Percentiles rank a stretch among this genome's conserved stretches.
These are phyloP conservation scores for Anseranas semipalmata DNA, from an alignment of 2,113 vertebrate species.

Conservation along the genomic window DNA sequence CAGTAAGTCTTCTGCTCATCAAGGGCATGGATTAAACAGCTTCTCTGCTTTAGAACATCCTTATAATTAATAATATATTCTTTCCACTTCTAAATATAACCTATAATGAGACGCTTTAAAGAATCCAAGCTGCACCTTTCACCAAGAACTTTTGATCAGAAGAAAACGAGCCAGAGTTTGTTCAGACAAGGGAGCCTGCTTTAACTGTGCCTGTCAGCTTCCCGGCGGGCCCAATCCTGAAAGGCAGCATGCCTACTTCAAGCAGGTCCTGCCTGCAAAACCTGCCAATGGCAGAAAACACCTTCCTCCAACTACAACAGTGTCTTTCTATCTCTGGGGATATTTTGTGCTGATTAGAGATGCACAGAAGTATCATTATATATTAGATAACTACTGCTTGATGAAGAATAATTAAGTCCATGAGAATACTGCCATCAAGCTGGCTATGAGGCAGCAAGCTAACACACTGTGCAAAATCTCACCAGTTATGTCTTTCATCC, in stretches of 20 bases:
- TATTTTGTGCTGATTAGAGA: neutral
- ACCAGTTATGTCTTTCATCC: neutral
- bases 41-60: slow-evolving; percentile 70
- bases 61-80: slow-evolving; percentile 82
- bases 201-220: neutral
- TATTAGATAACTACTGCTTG: neutral
- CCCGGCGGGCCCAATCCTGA: neutral
- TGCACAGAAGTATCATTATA: neutral
- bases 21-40: slow-evolving; percentile 78
- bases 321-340: neutral
- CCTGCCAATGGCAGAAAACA: neutral
- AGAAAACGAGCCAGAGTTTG: neutral
- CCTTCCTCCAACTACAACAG: neutral
- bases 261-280: neutral
- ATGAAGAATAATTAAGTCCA: neutral
- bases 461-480: neutral
- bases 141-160: slow-evolving; percentile 59
- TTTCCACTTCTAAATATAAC: slow-evolving; percentile 78
- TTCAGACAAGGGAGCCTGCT: slow-evolving; percentile 4
- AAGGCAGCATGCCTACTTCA: neutral
- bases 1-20: slow-evolving; percentile 59
- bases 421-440: neutral
- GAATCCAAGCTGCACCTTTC: slow-evolving; percentile 60
- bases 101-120: slow-evolving; percentile 74
- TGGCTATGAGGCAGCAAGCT: neutral